Evolutionary conservation across 2,113 vertebrate genomes (phyloP).

Genomic region (Nycticebus coucang): DNA sequence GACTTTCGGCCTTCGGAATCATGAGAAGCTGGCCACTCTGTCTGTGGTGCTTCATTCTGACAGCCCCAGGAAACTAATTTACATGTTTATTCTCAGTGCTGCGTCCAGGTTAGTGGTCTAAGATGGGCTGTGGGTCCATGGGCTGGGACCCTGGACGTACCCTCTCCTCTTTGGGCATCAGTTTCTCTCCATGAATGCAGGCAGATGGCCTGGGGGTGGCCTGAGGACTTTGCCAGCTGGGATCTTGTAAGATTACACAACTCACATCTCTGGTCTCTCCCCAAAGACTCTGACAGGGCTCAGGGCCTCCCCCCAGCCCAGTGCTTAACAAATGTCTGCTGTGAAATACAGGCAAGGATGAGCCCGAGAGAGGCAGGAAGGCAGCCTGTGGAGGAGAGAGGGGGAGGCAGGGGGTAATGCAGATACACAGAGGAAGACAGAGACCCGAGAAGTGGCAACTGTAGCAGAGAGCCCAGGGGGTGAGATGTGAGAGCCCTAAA

Average conservation of each 20-base stretch:
- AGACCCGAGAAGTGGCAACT: neutral
- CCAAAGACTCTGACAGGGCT: neutral
- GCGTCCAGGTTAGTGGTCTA: no score
- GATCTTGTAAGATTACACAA: neutral
- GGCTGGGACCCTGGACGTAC: neutral
- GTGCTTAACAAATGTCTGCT: neutral
- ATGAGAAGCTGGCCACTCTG: no score
- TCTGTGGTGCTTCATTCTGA: neutral
- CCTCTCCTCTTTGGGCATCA: neutral
- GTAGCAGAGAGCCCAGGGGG: neutral
- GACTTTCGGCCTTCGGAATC: neutral
- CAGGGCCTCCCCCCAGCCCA: neutral
- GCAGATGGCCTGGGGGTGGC: neutral
- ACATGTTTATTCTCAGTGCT: neutral
- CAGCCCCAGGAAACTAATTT: neutral
- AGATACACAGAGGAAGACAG: neutral
- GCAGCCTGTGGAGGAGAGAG: fast-evolving
- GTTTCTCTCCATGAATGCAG: neutral
- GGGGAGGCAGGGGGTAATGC: fast-evolving
- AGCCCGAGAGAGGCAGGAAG: neutral
- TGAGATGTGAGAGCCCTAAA: neutral
- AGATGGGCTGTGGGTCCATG: neutral
- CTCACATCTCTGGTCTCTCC: neutral
- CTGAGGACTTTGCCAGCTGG: neutral
- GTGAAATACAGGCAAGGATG: neutral